These are phyloP conservation scores for Drosophila orosa DNA, from an alignment of 1,140 invertebrate genomes.

Conservation along the genomic window DNA sequence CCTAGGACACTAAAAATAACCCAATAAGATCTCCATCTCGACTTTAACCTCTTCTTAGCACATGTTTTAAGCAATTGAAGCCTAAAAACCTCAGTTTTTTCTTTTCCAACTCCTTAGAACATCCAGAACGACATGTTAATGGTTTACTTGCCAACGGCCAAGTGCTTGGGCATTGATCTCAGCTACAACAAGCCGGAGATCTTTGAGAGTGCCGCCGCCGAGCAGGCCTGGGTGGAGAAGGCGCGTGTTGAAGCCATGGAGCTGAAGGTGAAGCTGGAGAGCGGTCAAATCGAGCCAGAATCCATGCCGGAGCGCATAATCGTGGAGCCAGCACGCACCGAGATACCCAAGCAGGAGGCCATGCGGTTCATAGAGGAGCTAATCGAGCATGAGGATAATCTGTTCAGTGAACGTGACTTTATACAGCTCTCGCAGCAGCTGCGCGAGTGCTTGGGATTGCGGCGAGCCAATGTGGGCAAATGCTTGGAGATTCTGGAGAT, in stretches of 20 bases:
- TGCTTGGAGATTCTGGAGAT: constrained; percentile 87
- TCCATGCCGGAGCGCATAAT: constrained; percentile 86
- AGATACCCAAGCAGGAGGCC: constrained; percentile 71
- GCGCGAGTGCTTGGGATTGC: constrained; percentile 88
- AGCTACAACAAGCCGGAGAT: constrained; percentile 85
- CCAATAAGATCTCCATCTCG: background rate
- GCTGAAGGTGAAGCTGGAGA: constrained; percentile 85
- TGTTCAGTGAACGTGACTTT: constrained; percentile 86
- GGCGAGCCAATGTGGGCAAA: constrained; percentile 87
- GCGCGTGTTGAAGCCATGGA: constrained; percentile 85
- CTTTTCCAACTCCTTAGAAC: constrained; percentile 12
- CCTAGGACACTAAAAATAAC: background rate
- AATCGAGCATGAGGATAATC: constrained; percentile 74
- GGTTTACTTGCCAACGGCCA: constrained; percentile 86
- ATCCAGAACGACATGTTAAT: constrained; percentile 84
- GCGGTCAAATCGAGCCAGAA: constrained; percentile 86
- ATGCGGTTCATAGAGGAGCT: constrained; percentile 69
- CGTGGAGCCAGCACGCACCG: constrained; percentile 84
- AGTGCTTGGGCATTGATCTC: constrained; percentile 87
- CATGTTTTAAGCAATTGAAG: background rate
- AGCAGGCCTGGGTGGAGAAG: constrained; percentile 87
- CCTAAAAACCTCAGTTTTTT: background rate
- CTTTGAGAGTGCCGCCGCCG: constrained; percentile 85
- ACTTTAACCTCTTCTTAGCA: background rate
- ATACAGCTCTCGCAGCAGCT: constrained; percentile 90